phyloP scores from a whole-genome alignment of 2,888 invertebrate genomes.

The Dryadula phaetusa region DNA sequence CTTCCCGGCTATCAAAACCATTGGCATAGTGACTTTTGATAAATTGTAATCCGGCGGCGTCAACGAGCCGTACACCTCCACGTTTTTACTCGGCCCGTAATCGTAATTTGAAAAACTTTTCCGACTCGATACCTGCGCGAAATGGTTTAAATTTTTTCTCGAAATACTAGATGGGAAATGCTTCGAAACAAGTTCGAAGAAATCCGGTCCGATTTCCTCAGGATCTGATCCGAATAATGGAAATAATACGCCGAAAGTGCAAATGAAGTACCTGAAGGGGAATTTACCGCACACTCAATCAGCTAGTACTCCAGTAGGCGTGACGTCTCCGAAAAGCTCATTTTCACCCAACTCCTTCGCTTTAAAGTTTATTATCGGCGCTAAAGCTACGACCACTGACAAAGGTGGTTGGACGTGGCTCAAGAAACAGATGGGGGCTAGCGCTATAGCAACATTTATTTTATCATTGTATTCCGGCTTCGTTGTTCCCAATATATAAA shows the following conservation, averaged over 20 bases:
- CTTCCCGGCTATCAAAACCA: constrained; percentile 52
- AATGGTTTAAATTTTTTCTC: constrained; percentile 57
- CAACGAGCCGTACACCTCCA: constrained; percentile 49
- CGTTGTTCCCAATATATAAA: no score
- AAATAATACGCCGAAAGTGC: constrained; percentile 40
- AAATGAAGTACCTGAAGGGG: constrained; percentile 40
- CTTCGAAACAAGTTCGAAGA: constrained; percentile 47
- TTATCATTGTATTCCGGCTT: constrained; percentile 85
- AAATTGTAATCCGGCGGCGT: constrained; percentile 58
- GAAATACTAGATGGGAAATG: constrained; percentile 56
- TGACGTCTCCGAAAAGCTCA: constrained; percentile 39
- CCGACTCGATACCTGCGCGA: constrained; percentile 51
- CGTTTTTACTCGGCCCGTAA: constrained; percentile 54
- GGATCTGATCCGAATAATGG: constrained; percentile 45
- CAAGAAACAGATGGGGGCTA: constrained; percentile 60
- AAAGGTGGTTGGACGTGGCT: constrained; percentile 45
- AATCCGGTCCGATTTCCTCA: constrained; percentile 52
- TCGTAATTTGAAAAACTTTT: constrained; percentile 53
- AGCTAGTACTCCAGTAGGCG: constrained; percentile 27
- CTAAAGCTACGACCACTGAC: constrained; percentile 13
- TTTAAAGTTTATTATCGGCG: constrained; percentile 30
- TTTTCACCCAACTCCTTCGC: constrained; percentile 30
- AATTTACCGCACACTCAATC: constrained; percentile 35
- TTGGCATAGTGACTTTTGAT: constrained; percentile 53
- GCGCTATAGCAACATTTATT: constrained; percentile 77